Evolutionary conservation across 2,888 invertebrate species (phyloP).

Genomic region (Spisula subtruncata): DNA sequence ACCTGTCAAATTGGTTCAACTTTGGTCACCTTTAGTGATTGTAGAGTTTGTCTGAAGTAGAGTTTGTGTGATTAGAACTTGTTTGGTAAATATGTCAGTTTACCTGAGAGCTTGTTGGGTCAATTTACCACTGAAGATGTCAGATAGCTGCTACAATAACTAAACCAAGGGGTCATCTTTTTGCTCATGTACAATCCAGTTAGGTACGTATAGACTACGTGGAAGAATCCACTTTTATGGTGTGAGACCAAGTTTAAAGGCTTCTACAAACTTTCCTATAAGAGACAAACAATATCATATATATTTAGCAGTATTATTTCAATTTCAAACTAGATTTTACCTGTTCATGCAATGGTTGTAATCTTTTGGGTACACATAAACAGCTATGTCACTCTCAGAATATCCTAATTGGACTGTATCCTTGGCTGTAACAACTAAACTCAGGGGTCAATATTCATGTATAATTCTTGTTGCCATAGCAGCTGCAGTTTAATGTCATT

Average conservation of each 20-base stretch:
- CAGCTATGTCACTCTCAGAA: no score
- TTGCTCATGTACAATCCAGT: neutral
- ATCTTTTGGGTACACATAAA: no score
- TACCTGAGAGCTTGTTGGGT: neutral
- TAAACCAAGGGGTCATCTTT: neutral
- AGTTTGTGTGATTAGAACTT: neutral
- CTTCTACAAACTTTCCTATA: no score
- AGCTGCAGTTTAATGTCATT: neutral
- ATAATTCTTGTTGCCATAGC: constrained; percentile 26
- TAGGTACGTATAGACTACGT: no score
- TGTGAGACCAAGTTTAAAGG: no score
- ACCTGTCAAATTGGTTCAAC: neutral
- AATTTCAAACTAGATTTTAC: no score
- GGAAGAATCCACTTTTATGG: no score
- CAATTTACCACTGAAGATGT: neutral
- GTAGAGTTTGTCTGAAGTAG: neutral
- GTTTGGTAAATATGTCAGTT: constrained; percentile 21
- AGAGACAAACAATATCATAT: no score
- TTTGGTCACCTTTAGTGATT: neutral
- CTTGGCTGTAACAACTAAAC: no score
- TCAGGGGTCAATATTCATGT: neutral
- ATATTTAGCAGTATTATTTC: no score
- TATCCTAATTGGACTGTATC: no score
- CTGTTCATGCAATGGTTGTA: no score
- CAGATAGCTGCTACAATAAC: neutral